Evolutionary conservation across 2,113 vertebrate genomes (phyloP).

Genomic region (Aptenodytes forsteri): DNA sequence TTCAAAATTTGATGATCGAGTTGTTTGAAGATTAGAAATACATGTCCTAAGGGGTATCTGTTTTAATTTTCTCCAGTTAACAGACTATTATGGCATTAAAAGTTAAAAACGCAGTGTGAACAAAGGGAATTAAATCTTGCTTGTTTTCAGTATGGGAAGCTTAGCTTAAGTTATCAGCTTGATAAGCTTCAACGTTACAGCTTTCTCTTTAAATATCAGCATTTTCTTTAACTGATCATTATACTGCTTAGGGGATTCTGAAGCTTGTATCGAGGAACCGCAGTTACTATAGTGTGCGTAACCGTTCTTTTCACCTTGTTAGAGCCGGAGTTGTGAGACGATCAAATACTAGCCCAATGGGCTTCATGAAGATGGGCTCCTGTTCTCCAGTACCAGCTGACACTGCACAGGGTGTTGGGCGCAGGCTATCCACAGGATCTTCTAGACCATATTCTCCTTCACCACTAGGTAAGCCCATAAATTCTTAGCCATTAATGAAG

Average conservation of each 20-base stretch:
- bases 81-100: background rate
- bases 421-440: constrained; percentile 90
- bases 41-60: background rate
- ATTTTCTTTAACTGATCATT: background rate
- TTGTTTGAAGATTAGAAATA: background rate
- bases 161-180: background rate
- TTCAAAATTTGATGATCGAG: background rate
- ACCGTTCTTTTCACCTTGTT: background rate
- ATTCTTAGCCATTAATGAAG: background rate
- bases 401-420: constrained; percentile 76
- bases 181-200: background rate
- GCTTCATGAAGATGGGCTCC: constrained; percentile 87
- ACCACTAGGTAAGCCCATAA: constrained; percentile 82
- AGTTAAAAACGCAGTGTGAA: background rate
- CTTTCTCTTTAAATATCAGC: background rate
- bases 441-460: constrained; percentile 94
- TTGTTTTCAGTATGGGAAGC: background rate
- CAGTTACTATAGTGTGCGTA: background rate
- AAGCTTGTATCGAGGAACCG: background rate
- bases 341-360: constrained; percentile 95
- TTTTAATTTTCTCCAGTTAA: background rate
- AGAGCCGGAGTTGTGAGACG: constrained; percentile 90
- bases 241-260: background rate
- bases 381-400: constrained; percentile 86
- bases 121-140: background rate